These are phyloP conservation scores for Neria commutata DNA, from an alignment of 2,888 invertebrate genomes.

Conservation along the genomic window DNA sequence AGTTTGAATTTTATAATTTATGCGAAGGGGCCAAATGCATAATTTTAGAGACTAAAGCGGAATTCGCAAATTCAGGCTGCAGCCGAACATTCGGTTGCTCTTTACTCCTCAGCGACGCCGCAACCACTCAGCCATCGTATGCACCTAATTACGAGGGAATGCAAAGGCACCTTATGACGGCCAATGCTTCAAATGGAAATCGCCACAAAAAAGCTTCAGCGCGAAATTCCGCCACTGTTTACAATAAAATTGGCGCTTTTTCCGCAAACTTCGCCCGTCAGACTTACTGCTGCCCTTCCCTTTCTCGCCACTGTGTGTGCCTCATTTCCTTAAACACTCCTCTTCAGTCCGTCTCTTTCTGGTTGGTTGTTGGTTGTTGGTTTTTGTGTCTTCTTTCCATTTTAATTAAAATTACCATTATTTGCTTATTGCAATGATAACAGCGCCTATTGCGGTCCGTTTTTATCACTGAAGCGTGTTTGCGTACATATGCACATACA, in stretches of 20 bases:
- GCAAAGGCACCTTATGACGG: too few species aligned
- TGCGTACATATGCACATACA: neutral
- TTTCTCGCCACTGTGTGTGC: neutral
- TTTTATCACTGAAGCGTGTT: neutral
- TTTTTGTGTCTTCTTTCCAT: slow-evolving; percentile 17
- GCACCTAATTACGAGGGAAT: too few species aligned
- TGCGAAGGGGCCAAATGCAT: too few species aligned
- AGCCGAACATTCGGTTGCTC: too few species aligned
- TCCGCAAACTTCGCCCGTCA: slow-evolving; percentile 5
- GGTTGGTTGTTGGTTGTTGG: neutral
- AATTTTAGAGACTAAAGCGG: too few species aligned
- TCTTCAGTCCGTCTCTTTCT: neutral
- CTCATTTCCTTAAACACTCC: neutral
- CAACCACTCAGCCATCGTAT: too few species aligned
- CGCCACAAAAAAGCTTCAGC: too few species aligned
- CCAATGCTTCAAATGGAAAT: too few species aligned
- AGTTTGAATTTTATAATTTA: too few species aligned
- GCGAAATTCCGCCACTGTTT: too few species aligned
- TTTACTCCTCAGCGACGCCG: too few species aligned
- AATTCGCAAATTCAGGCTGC: too few species aligned
- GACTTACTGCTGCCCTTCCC: neutral
- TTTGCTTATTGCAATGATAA: slow-evolving; percentile 14
- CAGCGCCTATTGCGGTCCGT: slow-evolving; percentile 15
- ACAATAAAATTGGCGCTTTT: neutral
- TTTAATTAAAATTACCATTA: slow-evolving; percentile 12